Conservation (phyloP, 1,140 invertebrate species). For the Acarapis woodi region DNA sequence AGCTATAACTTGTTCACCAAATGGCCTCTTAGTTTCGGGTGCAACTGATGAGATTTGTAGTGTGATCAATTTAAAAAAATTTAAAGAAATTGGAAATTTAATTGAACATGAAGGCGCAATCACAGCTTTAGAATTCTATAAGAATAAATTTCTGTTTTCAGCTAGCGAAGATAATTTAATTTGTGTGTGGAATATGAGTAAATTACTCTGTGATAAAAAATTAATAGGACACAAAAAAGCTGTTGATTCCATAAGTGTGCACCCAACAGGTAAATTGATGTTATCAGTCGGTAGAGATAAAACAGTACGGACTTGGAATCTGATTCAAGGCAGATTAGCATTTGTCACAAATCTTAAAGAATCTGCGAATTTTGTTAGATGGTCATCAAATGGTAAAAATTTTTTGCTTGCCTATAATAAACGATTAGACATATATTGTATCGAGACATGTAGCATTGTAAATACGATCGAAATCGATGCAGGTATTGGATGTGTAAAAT, state of each 20-base stretch:
- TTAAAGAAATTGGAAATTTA: conserved; percentile 43
- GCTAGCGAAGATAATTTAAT: conserved; percentile 54
- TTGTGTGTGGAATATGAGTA: conserved; percentile 42
- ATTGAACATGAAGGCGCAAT: conserved; percentile 48
- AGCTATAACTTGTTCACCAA: conserved; percentile 31
- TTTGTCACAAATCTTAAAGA: conserved; percentile 49
- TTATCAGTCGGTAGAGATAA: conserved; percentile 54
- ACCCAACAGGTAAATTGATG: conserved; percentile 43
- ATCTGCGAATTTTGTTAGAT: conserved; percentile 13
- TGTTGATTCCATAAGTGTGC: conserved; percentile 24
- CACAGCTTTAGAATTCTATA: conserved; percentile 40
- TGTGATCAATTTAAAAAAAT: conserved; percentile 44
- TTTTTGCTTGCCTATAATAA: conserved; percentile 9
- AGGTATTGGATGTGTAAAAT: too few relatives aligned
- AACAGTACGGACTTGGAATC: conserved; percentile 65
- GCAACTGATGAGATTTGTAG: conserved; percentile 64
- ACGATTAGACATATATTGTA: conserved; percentile 10
- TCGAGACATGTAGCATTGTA: too few relatives aligned
- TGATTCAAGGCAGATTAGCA: conserved; percentile 58
- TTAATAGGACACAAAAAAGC: conserved; percentile 19
- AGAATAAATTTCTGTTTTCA: conserved; percentile 42
- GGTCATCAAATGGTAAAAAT: conserved; percentile 7
- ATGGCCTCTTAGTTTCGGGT: conserved; percentile 52
- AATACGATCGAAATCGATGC: too few relatives aligned
- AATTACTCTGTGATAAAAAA: conserved; percentile 31